Conservation (phyloP, 2,113 vertebrate genomes). For the Indicator maculatus region DNA sequence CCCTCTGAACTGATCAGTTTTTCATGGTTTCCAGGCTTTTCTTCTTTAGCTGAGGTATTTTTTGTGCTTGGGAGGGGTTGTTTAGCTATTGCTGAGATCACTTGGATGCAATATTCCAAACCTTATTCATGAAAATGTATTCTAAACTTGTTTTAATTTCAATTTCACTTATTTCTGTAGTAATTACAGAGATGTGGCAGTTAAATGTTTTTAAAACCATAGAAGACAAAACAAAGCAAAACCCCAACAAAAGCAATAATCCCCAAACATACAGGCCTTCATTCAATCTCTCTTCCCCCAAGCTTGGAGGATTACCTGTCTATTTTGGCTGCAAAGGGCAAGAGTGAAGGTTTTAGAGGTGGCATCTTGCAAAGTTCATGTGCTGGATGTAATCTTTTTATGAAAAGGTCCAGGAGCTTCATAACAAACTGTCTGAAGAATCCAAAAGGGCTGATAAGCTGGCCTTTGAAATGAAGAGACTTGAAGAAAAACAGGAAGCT, state of each 20-base stretch:
- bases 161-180: background rate
- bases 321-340: background rate
- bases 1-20: background rate
- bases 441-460: slow-evolving; percentile 91
- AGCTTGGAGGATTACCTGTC: background rate
- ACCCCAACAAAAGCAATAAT: background rate
- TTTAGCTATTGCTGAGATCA: background rate
- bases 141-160: background rate
- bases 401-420: slow-evolving; percentile 91
- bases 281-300: background rate
- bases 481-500: slow-evolving; percentile 92
- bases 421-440: slow-evolving; percentile 90
- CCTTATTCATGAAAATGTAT: background rate
- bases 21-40: background rate
- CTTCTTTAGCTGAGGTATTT: background rate
- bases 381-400: background rate
- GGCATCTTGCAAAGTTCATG: background rate
- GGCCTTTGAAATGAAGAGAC: slow-evolving; percentile 90
- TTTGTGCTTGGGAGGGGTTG: background rate
- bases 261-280: rapidly evolving
- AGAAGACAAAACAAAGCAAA: background rate
- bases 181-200: background rate
- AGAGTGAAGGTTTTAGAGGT: background rate
- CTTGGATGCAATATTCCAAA: background rate
- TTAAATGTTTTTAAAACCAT: background rate